Conservation (phyloP, 2,113 vertebrate species). For the Gambusia holbrooki region DNA sequence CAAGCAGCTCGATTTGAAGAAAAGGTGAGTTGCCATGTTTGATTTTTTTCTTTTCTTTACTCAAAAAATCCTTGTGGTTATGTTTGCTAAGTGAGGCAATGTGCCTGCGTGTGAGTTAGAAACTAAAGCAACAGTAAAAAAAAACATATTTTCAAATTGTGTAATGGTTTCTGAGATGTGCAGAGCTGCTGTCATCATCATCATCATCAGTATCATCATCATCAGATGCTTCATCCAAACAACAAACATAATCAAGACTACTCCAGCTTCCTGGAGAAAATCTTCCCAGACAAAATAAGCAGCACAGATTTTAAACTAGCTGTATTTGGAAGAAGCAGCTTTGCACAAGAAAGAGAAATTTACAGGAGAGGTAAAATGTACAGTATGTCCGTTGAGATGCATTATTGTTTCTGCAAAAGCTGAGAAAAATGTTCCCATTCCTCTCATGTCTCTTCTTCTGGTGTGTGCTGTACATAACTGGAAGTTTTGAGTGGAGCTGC, state of each 20-base stretch:
- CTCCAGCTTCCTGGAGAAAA: slow-evolving; percentile 12
- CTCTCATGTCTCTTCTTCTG: background rate
- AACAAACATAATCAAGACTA: background rate
- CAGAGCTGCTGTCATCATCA: slow-evolving; percentile 13
- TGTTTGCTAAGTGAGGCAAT: background rate
- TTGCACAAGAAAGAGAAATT: background rate
- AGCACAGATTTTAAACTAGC: background rate
- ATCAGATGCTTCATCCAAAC: background rate
- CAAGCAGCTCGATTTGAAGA: slow-evolving; percentile 37
- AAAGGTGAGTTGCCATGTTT: slow-evolving; percentile 58
- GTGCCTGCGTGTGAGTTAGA: slow-evolving; percentile 1
- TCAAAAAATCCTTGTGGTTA: background rate
- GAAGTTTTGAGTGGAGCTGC: slow-evolving; percentile 28
- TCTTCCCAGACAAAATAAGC: background rate
- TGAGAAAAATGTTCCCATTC: background rate
- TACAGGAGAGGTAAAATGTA: background rate
- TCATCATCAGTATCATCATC: slow-evolving; percentile 1
- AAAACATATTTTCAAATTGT: slow-evolving; percentile 19
- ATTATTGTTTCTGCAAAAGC: background rate
- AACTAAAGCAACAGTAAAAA: background rate
- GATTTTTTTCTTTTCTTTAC: slow-evolving; percentile 9
- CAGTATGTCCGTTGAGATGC: background rate
- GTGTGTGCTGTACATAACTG: slow-evolving; percentile 6
- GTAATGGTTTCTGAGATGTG: slow-evolving; percentile 4
- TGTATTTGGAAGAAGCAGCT: background rate